A percentile compares a stretch with the other conserved stretches of the same genome.
Conservation (phyloP, 37 sponge, comb jelly and placozoan genomes). For the Corticium candelabrum region DNA sequence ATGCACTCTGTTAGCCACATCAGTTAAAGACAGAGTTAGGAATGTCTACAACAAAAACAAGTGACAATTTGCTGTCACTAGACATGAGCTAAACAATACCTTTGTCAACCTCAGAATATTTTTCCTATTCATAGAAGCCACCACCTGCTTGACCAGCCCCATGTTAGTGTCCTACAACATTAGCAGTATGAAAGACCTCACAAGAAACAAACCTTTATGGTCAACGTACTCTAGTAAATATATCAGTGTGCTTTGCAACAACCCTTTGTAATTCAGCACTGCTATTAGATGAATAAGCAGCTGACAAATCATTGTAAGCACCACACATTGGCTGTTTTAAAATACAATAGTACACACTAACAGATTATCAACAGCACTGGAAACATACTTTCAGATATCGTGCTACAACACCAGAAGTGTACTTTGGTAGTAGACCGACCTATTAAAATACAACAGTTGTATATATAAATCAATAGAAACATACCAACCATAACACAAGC, state of each 20-base stretch:
- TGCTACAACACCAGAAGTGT: constrained; percentile 46
- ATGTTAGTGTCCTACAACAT: constrained; percentile 57
- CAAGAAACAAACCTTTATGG: background rate
- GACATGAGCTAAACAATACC: constrained; percentile 14
- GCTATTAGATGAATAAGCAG: constrained; percentile 32
- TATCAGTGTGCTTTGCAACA: constrained; percentile 41
- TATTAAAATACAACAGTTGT: too few species aligned
- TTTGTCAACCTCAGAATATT: constrained; percentile 74
- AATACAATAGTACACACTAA: background rate
- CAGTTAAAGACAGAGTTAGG: constrained; percentile 65
- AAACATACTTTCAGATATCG: constrained; percentile 34
- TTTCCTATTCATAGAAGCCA: constrained; percentile 22
- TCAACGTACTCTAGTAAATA: constrained; percentile 43
- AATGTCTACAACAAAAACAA: constrained; percentile 48
- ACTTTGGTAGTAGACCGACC: constrained; percentile 53
- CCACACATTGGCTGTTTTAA: constrained; percentile 54
- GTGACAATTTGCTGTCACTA: too few species aligned
- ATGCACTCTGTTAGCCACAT: constrained; percentile 49
- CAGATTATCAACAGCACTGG: too few species aligned
- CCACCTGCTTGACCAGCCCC: constrained; percentile 55
- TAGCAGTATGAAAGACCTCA: constrained; percentile 7
- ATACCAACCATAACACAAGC: too few species aligned
- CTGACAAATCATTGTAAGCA: constrained; percentile 46
- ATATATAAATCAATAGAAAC: too few species aligned
- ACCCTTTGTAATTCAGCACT: constrained; percentile 18